phyloP scores from a whole-genome alignment of 2,113 vertebrate species.

The Mohoua ochrocephala region DNA sequence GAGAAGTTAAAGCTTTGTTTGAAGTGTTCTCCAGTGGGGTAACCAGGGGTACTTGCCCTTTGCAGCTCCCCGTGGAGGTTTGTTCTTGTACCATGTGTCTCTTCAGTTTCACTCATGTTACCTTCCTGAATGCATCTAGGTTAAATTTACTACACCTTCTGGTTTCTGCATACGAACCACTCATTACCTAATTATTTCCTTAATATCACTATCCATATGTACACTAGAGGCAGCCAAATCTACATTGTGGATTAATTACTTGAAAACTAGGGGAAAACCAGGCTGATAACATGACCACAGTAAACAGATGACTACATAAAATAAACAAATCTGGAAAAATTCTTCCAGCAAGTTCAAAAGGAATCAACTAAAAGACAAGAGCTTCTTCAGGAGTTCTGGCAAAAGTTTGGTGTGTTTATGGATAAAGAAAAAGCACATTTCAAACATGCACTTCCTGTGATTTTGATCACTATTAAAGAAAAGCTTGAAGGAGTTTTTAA shows the following conservation, averaged over 20 bases:
- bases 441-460: not conserved
- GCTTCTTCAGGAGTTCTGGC: not conserved
- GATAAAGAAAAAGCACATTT: not conserved
- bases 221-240: not conserved
- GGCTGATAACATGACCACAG: not conserved
- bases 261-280: constrained; percentile 19
- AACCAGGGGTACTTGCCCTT: not conserved
- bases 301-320: not conserved
- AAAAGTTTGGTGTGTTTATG: not conserved
- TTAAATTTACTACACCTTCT: not conserved
- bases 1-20: not conserved
- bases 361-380: not conserved
- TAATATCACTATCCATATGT: not conserved
- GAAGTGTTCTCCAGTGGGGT: not conserved
- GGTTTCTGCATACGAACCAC: not conserved
- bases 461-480: not conserved
- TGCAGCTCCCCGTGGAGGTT: not conserved
- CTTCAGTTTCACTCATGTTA: not conserved
- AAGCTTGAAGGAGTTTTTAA: not conserved
- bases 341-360: not conserved
- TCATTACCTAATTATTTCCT: not conserved
- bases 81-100: not conserved
- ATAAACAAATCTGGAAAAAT: not conserved
- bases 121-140: not conserved
- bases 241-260: not conserved